Evolutionary conservation across 2,888 invertebrate genomes (phyloP), one percentile per base, ranked within the genome.

Genomic region (Eristalinus sepulchralis): DNA sequence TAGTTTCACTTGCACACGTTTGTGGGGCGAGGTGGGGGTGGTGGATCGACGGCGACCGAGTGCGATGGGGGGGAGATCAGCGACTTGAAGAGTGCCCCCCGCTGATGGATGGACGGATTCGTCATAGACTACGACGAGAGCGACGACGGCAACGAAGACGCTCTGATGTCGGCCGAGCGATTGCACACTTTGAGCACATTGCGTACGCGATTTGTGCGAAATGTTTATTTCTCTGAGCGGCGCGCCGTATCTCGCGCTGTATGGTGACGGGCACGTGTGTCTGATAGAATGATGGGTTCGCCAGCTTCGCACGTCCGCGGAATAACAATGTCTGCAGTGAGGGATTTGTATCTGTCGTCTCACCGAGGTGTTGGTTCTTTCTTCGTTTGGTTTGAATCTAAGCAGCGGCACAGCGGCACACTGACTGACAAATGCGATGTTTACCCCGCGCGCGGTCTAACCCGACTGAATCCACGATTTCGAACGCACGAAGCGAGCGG

Each of bases 401-500:
- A 73, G 27, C 27, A 27, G 27, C 27, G 5, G 27, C 27, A 78
- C 36, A 82, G 62, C 57, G 59, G 59, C 72, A n/a, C 71, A 34
- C 34, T 63, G 62, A 33, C 60, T 39, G 53, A 8, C 34, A 27
- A 20, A 27, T 66, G 34, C 22, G 86, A 75, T 86, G 86, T 79
- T 82, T 86, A 79, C 78, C 82, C 83, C 86, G 86, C 78, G 70
- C 83, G 78, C 73, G 70, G 73, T 83, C 66, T 71, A 83, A 86
- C 34, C 63, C 75, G 62, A 86, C 86, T 86, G 73, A 79, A 70
- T 36, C 47, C 17, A n/a, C 47, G 47, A 47, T 47, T 47, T 24
- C 22, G 36, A 76, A 64, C 24, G 24, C n/a, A 75, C 57, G 39
- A 53, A 67, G 39, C 22, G 59, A 67, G 11, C 57, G 57, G 22